A percentile compares a stretch with the other conserved stretches of the same genome.
These are phyloP conservation scores for Hemicentrotus pulcherrimus DNA, from an alignment of 35 echinoderm and acorn worm genomes.

Conservation along the genomic window DNA sequence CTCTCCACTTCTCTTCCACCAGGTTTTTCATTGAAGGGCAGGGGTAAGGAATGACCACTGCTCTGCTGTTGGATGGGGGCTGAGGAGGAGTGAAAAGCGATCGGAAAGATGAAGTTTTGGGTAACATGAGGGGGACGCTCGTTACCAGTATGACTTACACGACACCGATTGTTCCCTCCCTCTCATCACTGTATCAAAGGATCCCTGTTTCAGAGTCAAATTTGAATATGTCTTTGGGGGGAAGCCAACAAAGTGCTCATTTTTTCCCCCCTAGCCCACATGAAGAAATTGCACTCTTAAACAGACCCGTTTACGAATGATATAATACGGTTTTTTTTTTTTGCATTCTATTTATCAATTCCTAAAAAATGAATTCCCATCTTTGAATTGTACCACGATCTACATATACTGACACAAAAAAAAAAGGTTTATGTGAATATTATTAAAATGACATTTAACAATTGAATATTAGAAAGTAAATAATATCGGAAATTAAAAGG, in stretches of 20 bases:
- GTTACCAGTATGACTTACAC: conserved; percentile 17
- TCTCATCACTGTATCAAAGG: background rate
- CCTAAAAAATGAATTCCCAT: background rate
- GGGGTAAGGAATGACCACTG: conserved; percentile 7
- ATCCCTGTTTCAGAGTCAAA: background rate
- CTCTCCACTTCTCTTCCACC: background rate
- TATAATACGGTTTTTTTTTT: background rate
- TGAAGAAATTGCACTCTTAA: background rate
- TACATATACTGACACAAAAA: background rate
- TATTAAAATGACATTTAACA: no score
- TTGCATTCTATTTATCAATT: background rate
- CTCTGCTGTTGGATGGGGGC: background rate
- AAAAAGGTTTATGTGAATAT: no score
- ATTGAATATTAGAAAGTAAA: no score
- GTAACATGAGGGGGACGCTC: background rate
- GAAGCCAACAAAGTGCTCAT: background rate
- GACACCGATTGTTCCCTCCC: background rate
- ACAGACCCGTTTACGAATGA: background rate
- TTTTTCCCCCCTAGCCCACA: background rate
- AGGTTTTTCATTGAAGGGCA: background rate
- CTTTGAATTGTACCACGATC: background rate
- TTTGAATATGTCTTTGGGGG: background rate
- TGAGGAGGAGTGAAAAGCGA: background rate
- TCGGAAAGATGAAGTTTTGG: background rate
- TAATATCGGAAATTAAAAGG: background rate